Evolutionary conservation across 2,113 vertebrate species (phyloP).

Genomic region (Ciconia stormi): DNA sequence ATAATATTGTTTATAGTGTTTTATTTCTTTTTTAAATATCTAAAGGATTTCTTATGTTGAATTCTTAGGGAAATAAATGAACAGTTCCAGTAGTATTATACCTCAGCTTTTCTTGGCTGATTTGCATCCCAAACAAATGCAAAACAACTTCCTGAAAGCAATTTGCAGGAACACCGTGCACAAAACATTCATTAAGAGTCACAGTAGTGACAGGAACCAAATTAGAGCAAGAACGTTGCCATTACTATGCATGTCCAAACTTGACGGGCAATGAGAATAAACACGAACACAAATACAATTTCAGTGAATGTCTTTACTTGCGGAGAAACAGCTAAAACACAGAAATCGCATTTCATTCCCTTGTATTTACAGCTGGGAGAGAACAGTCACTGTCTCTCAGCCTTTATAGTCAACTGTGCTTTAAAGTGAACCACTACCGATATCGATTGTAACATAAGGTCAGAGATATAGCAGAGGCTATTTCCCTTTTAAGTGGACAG

Average conservation of each 20-base stretch:
- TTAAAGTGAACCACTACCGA: background rate
- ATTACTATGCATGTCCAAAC: background rate
- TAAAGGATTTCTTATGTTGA: background rate
- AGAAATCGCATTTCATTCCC: background rate
- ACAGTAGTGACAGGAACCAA: background rate
- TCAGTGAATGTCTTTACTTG: background rate
- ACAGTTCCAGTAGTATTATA: background rate
- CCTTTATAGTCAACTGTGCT: background rate
- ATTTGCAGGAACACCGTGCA: background rate
- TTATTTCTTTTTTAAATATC: background rate
- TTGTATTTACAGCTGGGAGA: background rate
- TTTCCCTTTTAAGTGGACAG: background rate
- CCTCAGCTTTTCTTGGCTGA: background rate
- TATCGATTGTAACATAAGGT: background rate
- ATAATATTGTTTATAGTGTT: background rate
- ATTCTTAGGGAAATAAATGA: background rate
- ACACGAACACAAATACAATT: background rate
- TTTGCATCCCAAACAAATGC: background rate
- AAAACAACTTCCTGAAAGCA: background rate
- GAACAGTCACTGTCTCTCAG: background rate
- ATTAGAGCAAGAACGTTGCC: background rate
- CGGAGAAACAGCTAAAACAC: background rate
- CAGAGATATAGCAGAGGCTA: background rate
- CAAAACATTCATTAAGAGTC: background rate
- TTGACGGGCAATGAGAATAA: background rate